Conservation (phyloP, 1,140 invertebrate genomes). For the Geopemphigus sp. region DNA sequence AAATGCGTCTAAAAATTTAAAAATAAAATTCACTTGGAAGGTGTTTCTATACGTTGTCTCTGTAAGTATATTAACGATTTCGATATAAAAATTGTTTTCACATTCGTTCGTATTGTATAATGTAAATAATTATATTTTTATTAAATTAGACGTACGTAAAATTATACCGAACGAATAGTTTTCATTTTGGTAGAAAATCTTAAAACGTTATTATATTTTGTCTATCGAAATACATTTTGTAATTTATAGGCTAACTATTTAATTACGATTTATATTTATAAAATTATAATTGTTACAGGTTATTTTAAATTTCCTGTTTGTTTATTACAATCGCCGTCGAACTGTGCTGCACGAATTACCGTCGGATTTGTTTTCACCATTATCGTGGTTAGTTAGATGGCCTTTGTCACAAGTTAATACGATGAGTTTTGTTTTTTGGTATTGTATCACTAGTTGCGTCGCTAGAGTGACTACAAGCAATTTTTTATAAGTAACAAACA, state of each 20-base stretch:
- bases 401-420: background rate
- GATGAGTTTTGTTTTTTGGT: constrained; percentile 40
- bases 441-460: constrained; percentile 27
- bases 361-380: constrained; percentile 28
- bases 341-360: background rate
- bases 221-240: background rate
- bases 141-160: background rate
- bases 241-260: background rate
- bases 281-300: background rate
- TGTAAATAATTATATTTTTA: background rate
- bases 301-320: constrained; percentile 9
- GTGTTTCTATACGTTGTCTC: constrained; percentile 3
- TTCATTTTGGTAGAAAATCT: too few relatives aligned
- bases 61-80: constrained; percentile 12
- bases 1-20: constrained; percentile 38
- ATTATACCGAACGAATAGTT: too few relatives aligned
- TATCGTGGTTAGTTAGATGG: constrained; percentile 35
- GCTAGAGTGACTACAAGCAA: constrained; percentile 9
- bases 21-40: constrained; percentile 19
- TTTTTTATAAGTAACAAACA: background rate
- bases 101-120: too few relatives aligned
- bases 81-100: background rate
- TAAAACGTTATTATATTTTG: too few relatives aligned
- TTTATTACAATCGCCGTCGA: constrained; percentile 19
- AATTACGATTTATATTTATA: too few relatives aligned